Evolutionary conservation across 2,888 invertebrate species (phyloP).

Genomic region (Meiosimyza platycephala): DNA sequence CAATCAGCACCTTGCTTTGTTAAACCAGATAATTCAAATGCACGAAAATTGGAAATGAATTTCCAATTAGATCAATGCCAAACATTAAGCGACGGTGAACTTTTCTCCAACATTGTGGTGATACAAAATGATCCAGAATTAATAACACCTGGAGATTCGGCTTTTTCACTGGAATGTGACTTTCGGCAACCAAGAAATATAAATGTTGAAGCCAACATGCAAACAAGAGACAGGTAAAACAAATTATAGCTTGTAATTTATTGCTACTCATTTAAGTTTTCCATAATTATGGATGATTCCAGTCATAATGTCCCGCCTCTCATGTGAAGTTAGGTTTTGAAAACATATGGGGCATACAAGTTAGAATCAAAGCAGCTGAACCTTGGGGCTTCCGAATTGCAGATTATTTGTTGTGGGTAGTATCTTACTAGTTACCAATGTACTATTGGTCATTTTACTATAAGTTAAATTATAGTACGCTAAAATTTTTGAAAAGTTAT

Average conservation of each 20-base stretch:
- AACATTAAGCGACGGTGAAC: conserved; percentile 70
- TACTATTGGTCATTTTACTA: no score
- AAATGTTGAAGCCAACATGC: conserved; percentile 70
- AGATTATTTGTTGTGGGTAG: no score
- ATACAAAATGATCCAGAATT: conserved; percentile 76
- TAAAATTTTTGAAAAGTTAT: no score
- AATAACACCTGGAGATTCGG: conserved; percentile 75
- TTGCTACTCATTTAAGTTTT: background rate
- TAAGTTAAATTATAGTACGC: no score
- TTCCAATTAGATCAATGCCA: conserved; percentile 72
- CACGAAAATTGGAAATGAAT: conserved; percentile 69
- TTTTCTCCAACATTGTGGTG: conserved; percentile 73
- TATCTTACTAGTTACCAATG: no score
- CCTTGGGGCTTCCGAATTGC: no score
- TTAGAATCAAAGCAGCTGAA: no score
- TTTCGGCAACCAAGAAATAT: conserved; percentile 71
- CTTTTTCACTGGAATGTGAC: conserved; percentile 75
- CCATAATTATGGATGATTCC: background rate
- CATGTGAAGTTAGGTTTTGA: no score
- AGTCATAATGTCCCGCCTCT: no score
- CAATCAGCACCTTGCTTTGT: conserved; percentile 71
- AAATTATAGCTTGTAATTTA: conserved; percentile 27
- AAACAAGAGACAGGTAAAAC: conserved; percentile 65
- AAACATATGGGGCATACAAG: no score
- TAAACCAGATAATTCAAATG: conserved; percentile 67